These are phyloP conservation scores for Salmo trutta DNA, from an alignment of 2,797 vertebrate species.

Conservation along the genomic window DNA sequence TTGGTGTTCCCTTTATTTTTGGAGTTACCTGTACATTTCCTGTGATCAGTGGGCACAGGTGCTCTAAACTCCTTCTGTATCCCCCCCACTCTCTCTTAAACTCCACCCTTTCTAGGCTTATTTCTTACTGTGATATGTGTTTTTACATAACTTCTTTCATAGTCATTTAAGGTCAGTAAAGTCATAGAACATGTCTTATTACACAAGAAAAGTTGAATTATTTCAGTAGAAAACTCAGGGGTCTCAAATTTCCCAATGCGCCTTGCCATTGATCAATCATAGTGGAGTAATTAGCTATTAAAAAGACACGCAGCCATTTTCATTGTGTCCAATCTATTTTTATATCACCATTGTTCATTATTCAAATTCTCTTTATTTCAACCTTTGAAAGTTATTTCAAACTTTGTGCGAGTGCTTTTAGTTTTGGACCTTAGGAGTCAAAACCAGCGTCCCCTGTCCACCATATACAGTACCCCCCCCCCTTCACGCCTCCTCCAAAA, in stretches of 20 bases:
- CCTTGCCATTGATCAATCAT: conserved; percentile 62
- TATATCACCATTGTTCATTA: conserved; percentile 38
- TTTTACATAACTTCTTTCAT: conserved; percentile 21
- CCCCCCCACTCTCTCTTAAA: neutral
- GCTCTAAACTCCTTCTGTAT: neutral
- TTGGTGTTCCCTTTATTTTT: no score
- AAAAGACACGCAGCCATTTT: conserved; percentile 60
- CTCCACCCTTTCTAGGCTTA: conserved; percentile 36
- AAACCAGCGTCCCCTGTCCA: neutral
- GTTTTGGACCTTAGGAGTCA: neutral
- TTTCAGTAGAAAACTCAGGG: conserved; percentile 67
- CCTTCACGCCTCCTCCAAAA: conserved; percentile 15
- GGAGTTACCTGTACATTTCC: no score
- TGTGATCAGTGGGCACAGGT: no score
- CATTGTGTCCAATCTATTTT: conserved; percentile 61
- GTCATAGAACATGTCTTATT: conserved; percentile 52
- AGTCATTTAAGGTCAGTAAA: conserved; percentile 42
- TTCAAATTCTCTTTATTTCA: conserved; percentile 29
- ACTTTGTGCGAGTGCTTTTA: neutral
- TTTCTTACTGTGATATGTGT: neutral
- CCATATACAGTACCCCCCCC: neutral
- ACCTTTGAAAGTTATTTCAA: conserved; percentile 30
- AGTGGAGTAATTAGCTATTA: conserved; percentile 64
- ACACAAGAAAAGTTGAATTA: conserved; percentile 64
- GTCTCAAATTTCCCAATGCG: conserved; percentile 56